Evolutionary conservation across 92 coral and sea anemone genomes (phyloP).

Genomic region (Anthopleura xanthogrammica): DNA sequence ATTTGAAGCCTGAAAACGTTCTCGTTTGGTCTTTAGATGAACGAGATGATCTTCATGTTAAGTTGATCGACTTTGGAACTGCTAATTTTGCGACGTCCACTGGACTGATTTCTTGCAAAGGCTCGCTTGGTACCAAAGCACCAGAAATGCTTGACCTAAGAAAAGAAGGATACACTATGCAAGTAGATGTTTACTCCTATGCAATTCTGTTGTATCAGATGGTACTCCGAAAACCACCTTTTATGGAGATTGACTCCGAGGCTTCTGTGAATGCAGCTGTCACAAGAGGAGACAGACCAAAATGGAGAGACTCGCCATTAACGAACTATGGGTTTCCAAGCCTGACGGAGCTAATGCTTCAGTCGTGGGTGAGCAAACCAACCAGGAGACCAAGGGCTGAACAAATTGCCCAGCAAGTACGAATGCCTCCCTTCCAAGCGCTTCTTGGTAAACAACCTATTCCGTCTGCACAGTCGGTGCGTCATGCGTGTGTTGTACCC

Average conservation of each 20-base stretch:
- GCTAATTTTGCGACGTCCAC: constrained; percentile 90
- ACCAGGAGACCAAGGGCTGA: constrained; percentile 65
- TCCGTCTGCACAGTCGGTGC: constrained; percentile 77
- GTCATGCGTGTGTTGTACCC: constrained; percentile 78
- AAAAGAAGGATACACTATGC: constrained; percentile 74
- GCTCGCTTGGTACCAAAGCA: constrained; percentile 77
- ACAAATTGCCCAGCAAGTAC: constrained; percentile 73
- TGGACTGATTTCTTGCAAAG: constrained; percentile 70
- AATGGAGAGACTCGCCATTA: constrained; percentile 51
- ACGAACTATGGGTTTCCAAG: constrained; percentile 80
- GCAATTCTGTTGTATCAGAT: constrained; percentile 83
- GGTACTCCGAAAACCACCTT: constrained; percentile 77
- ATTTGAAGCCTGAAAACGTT: constrained; percentile 90
- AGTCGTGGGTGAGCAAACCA: constrained; percentile 77
- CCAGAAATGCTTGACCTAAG: constrained; percentile 91
- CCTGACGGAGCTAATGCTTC: constrained; percentile 86
- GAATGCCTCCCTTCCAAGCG: constrained; percentile 85
- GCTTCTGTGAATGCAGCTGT: constrained; percentile 72
- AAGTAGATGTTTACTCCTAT: constrained; percentile 91
- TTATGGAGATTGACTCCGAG: constrained; percentile 50
- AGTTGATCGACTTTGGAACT: constrained; percentile 94
- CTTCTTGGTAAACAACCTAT: constrained; percentile 72
- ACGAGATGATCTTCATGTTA: constrained; percentile 80
- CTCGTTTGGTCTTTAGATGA: constrained; percentile 96
- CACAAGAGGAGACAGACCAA: constrained; percentile 71